phyloP scores from a whole-genome alignment of 2,113 vertebrate genomes.

The Ptyas mucosa region DNA sequence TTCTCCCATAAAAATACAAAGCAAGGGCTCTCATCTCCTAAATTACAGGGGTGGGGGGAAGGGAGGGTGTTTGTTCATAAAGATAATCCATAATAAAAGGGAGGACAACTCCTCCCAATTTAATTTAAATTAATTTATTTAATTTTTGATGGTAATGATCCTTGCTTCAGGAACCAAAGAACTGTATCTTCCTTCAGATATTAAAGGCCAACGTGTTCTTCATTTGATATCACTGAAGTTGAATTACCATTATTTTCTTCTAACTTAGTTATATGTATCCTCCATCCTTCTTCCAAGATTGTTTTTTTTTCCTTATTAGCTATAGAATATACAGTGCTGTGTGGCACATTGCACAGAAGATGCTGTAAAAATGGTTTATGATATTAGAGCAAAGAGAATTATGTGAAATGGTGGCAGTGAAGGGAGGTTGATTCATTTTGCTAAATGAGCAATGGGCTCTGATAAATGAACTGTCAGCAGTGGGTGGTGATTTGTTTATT shows the following conservation, averaged over 20 bases:
- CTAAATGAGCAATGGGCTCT: slow-evolving; percentile 42
- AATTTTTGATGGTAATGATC: background rate
- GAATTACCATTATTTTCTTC: background rate
- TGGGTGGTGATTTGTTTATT: slow-evolving; percentile 54
- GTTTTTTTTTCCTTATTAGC: slow-evolving; percentile 59
- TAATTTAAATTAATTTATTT: background rate
- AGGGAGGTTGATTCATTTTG: slow-evolving; percentile 33
- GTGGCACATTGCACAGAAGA: slow-evolving; percentile 39
- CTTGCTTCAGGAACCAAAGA: background rate
- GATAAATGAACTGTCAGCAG: slow-evolving; percentile 47
- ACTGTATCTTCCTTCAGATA: background rate
- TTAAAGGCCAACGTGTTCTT: background rate
- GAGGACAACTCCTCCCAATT: background rate
- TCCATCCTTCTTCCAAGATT: slow-evolving; percentile 12
- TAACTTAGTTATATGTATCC: background rate
- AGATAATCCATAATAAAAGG: background rate
- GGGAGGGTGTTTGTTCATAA: background rate
- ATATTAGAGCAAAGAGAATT: slow-evolving; percentile 46
- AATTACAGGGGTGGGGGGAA: too few species aligned
- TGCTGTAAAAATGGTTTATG: slow-evolving; percentile 60
- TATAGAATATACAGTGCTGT: slow-evolving; percentile 46
- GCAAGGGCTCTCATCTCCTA: background rate
- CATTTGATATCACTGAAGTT: background rate
- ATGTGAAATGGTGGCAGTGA: slow-evolving; percentile 10
- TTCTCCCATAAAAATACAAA: background rate